Conservation (phyloP, 2,797 vertebrate species). For the Astyanax mexicanus region DNA sequence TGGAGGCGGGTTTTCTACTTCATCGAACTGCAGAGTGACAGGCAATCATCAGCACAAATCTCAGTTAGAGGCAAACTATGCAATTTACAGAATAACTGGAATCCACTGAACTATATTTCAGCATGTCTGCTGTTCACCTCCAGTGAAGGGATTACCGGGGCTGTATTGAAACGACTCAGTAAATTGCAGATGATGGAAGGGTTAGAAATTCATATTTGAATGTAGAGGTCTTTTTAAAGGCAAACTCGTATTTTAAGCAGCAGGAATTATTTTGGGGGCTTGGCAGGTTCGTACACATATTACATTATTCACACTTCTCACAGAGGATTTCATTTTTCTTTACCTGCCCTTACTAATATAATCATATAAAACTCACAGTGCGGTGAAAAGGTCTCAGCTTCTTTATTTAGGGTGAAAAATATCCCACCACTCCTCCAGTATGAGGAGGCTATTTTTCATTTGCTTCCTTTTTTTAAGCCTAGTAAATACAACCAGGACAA, state of each 20-base stretch:
- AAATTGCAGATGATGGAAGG: constrained; percentile 55
- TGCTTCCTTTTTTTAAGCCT: background rate
- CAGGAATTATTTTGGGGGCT: background rate
- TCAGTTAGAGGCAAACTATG: background rate
- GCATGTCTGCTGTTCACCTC: background rate
- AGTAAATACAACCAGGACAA: no score
- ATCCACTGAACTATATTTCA: background rate
- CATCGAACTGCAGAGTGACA: background rate
- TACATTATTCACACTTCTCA: constrained; percentile 8
- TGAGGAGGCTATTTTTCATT: background rate
- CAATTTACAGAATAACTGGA: background rate
- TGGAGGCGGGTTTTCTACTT: background rate
- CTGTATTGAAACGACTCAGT: constrained; percentile 44
- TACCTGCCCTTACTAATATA: constrained; percentile 8
- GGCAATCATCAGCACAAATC: background rate
- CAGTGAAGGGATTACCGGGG: background rate
- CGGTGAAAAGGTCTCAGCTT: constrained; percentile 1
- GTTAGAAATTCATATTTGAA: background rate
- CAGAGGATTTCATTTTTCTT: background rate
- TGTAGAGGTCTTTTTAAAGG: constrained; percentile 11
- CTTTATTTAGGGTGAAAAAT: background rate
- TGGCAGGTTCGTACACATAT: background rate
- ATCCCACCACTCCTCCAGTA: background rate
- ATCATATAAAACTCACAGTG: background rate
- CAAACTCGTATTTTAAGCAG: background rate